These are phyloP conservation scores for Protobothrops mucrosquamatus DNA, from an alignment of 2,113 vertebrate genomes.

Conservation along the genomic window DNA sequence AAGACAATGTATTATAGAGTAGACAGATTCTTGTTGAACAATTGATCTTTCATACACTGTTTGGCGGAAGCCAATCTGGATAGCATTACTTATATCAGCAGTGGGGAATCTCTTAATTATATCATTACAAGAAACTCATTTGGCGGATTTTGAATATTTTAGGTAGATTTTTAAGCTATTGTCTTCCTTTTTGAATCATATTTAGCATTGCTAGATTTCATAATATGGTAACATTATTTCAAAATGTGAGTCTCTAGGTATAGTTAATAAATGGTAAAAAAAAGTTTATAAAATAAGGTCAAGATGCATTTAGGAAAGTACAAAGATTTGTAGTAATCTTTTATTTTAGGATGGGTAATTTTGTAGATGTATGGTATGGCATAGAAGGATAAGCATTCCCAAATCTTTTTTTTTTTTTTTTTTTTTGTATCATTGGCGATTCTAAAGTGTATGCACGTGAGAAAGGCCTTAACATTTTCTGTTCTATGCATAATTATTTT, in stretches of 20 bases:
- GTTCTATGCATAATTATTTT: background rate
- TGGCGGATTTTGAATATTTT: conserved; percentile 42
- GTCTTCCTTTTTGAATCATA: conserved; percentile 34
- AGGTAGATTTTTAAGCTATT: conserved; percentile 50
- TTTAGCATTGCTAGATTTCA: conserved; percentile 41
- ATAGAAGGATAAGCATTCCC: conserved; percentile 46
- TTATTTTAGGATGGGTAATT: conserved; percentile 45
- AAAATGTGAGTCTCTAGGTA: conserved; percentile 60
- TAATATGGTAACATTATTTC: conserved; percentile 61
- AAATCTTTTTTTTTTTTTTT: background rate
- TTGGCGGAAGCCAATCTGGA: conserved; percentile 46
- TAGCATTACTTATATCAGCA: conserved; percentile 23
- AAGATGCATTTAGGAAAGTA: conserved; percentile 55
- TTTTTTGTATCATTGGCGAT: background rate
- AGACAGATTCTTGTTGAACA: conserved; percentile 48
- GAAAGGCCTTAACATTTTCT: background rate
- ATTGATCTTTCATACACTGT: conserved; percentile 56
- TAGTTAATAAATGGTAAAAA: conserved; percentile 58
- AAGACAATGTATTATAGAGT: conserved; percentile 42
- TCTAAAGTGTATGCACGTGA: background rate
- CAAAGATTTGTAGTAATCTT: conserved; percentile 51
- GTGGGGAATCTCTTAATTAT: background rate
- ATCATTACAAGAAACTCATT: conserved; percentile 29
- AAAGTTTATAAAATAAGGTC: conserved; percentile 60
- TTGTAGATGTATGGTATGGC: conserved; percentile 38